Evolutionary conservation across 2,888 invertebrate genomes (phyloP).

Genomic region (Rhagonycha lutea): DNA sequence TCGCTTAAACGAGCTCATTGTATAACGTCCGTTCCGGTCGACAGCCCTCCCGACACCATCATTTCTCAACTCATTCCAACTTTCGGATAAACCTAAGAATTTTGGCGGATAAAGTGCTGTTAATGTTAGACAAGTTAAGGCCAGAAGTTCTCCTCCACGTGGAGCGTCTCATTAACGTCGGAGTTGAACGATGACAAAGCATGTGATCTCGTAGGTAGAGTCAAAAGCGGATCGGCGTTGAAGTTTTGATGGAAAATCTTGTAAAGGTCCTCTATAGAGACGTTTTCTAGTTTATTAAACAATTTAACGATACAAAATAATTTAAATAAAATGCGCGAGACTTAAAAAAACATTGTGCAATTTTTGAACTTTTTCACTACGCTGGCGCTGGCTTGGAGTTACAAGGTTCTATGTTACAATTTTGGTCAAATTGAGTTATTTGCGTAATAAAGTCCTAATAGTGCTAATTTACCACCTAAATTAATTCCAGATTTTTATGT

Average conservation of each 20-base stretch:
- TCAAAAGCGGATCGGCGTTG: background rate
- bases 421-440: too few species aligned
- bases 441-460: too few species aligned
- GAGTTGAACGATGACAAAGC: background rate
- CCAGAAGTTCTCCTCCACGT: background rate
- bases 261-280: too few species aligned
- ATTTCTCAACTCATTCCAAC: background rate
- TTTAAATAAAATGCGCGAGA: too few species aligned
- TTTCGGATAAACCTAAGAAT: background rate
- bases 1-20: background rate
- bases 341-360: too few species aligned
- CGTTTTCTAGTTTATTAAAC: too few species aligned
- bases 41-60: background rate
- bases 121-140: background rate
- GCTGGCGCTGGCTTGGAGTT: too few species aligned
- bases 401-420: too few species aligned
- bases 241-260: background rate
- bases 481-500: too few species aligned
- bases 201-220: background rate
- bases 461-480: too few species aligned
- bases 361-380: too few species aligned
- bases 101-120: background rate
- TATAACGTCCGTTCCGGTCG: background rate
- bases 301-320: too few species aligned
- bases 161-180: background rate